Percentiles rank a stretch among this genome's conserved stretches.
These are phyloP conservation scores for Genyomyrus donnyi DNA, from an alignment of 2,113 vertebrate genomes.

Conservation along the genomic window DNA sequence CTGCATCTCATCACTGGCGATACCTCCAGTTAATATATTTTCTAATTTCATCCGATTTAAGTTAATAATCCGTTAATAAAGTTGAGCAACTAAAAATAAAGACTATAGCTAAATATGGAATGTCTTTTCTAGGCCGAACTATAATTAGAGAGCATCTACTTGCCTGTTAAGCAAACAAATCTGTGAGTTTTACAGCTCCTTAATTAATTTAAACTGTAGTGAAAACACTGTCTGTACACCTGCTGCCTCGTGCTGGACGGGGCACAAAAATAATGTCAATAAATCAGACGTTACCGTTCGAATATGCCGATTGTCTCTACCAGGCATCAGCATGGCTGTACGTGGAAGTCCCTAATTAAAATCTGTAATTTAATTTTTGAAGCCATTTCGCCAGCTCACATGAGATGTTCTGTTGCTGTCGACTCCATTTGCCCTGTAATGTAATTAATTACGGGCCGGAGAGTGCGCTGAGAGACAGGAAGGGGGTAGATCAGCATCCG, in stretches of 20 bases:
- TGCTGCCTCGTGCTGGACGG: slow-evolving; percentile 4
- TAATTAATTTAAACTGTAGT: not conserved
- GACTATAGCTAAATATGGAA: not conserved
- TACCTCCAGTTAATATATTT: not conserved
- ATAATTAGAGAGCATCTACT: slow-evolving; percentile 12
- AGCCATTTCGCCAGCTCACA: slow-evolving; percentile 64
- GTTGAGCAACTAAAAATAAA: not conserved
- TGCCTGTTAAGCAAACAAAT: slow-evolving; percentile 11
- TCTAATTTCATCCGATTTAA: not conserved
- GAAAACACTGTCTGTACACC: not conserved
- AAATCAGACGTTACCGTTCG: slow-evolving; percentile 5
- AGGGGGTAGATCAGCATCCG: not conserved
- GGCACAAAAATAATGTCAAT: not conserved
- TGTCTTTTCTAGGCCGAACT: not conserved
- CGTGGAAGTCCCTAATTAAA: slow-evolving; percentile 60
- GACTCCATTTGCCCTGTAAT: slow-evolving; percentile 58
- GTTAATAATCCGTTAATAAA: too few species aligned
- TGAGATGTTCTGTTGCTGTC: slow-evolving; percentile 60
- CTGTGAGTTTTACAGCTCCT: not conserved
- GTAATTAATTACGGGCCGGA: slow-evolving; percentile 53
- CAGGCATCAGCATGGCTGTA: slow-evolving; percentile 20
- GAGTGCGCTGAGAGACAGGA: slow-evolving; percentile 25
- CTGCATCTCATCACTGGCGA: not conserved
- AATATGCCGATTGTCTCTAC: slow-evolving; percentile 25
- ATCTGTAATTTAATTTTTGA: slow-evolving; percentile 64